Base-by-base conservation (phyloP, 2,888 invertebrate genomes). In the Thymelicus acteon region DNA sequence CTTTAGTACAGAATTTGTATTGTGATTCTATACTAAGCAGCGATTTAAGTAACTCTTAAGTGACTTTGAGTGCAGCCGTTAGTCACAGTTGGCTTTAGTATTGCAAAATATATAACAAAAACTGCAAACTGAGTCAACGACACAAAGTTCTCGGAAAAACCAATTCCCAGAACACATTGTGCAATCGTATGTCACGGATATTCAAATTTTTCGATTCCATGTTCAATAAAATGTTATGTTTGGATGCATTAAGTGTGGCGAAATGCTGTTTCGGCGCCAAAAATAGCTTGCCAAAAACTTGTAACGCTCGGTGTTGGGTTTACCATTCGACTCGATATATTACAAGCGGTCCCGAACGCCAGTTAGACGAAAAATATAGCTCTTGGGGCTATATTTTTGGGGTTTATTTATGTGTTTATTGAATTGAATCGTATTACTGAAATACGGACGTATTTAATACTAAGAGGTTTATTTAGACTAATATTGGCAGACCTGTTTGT, bases 141-240 rank as follows among this genome's bases (percentile, higher is more conserved):
- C n/a, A 40, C 40, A 60, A 15, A 40, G 13, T 39, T 40, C 39
- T 48, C 31, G 39, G 5, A 0, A 48, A 67, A 39, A 65, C 65
- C 72, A 77, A 78, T 76, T 74, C 72, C 72, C 60, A 72, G 67
- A 74, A 78, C 78, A 73, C 52, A 79, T 80, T 81, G 78, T 77
- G 77, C 75, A 75, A 79, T 75, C 69, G 72, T 78, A 76, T 72
- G 74, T 79, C 78, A 76, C 70, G 62, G 60, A 72, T 69, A 74
- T 81, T 79, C 75, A 77, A 78, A 80, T 80, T 77, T 75, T 72
- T 71, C 66, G 69, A 70, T 74, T 74, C 66, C 66, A 75, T 75
- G 77, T 69, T 58, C 63, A 24, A 15, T 63, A 49, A 71, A 64
- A 70, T 70, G 57, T 70, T 60, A 60, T 60, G 64, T 64, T 70